Evolutionary conservation across 2,888 invertebrate species (phyloP).

Genomic region (Mythimna albipuncta): DNA sequence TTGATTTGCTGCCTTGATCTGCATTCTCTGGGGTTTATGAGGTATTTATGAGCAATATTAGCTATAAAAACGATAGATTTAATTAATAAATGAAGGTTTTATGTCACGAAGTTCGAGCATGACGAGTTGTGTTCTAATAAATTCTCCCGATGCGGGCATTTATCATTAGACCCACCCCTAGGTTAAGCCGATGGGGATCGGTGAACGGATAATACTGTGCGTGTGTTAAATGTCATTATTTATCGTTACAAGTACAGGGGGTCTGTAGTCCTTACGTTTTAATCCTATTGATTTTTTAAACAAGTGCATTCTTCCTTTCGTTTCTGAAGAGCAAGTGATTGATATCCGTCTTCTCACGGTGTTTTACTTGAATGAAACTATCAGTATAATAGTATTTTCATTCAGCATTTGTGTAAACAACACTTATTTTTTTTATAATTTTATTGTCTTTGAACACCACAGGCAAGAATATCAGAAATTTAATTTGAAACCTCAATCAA

Average conservation of each 20-base stretch:
- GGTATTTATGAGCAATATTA: slow-evolving; percentile 72
- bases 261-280: slow-evolving; percentile 25
- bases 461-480: not conserved
- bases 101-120: slow-evolving; percentile 43
- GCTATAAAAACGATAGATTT: slow-evolving; percentile 21
- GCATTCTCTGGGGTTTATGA: slow-evolving; percentile 68
- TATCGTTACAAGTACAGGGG: slow-evolving; percentile 48
- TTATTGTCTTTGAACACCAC: too few relatives aligned
- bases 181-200: slow-evolving; percentile 64
- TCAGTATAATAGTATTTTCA: not conserved
- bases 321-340: not conserved
- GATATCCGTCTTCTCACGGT: not conserved
- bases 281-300: slow-evolving; percentile 36
- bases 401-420: slow-evolving; percentile 1
- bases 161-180: slow-evolving; percentile 69
- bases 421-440: slow-evolving; percentile 8
- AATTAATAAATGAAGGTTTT: slow-evolving; percentile 30
- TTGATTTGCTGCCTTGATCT: slow-evolving; percentile 70
- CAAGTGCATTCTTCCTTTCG: slow-evolving; percentile 4
- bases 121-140: slow-evolving; percentile 48
- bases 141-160: slow-evolving; percentile 71
- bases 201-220: slow-evolving; percentile 67
- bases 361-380: not conserved
- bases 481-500: not conserved
- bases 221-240: slow-evolving; percentile 70